Evolutionary conservation across 2,888 invertebrate species (phyloP).

Genomic region (Nephrotoma guestfalica): DNA sequence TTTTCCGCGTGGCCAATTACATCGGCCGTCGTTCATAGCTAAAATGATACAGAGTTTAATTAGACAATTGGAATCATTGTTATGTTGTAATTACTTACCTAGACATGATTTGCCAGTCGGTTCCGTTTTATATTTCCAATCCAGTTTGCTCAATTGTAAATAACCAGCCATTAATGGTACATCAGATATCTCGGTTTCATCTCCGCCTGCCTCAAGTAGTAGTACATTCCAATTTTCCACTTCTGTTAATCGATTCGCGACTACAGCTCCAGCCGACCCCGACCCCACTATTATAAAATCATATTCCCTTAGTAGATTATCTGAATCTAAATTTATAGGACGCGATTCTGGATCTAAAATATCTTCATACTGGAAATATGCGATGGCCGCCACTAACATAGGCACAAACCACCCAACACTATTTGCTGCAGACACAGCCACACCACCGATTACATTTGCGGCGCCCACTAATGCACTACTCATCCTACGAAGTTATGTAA

Average conservation of each 20-base stretch:
- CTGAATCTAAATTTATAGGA: constrained; percentile 53
- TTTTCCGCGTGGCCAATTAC: constrained; percentile 87
- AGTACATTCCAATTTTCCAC: constrained; percentile 66
- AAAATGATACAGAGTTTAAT: constrained; percentile 19
- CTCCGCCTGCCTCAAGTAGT: constrained; percentile 73
- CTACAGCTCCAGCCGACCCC: constrained; percentile 76
- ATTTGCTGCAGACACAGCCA: constrained; percentile 50
- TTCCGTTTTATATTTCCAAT: constrained; percentile 89
- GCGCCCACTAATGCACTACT: constrained; percentile 53
- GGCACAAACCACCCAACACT: constrained; percentile 71
- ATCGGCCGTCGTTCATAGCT: constrained; percentile 73
- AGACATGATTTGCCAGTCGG: constrained; percentile 69
- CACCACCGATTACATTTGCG: constrained; percentile 50
- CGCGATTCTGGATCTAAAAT: constrained; percentile 69
- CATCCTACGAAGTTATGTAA: constrained; percentile 13
- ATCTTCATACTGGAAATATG: constrained; percentile 79
- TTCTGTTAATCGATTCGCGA: constrained; percentile 70
- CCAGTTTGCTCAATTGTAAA: constrained; percentile 69
- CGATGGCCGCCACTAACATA: constrained; percentile 68
- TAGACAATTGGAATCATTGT: neutral
- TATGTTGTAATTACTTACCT: constrained; percentile 37
- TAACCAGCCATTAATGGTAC: constrained; percentile 79
- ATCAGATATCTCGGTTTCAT: constrained; percentile 82
- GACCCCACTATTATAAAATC: constrained; percentile 79
- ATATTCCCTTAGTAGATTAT: constrained; percentile 49